A percentile compares a stretch with the other conserved stretches of the same genome.
Evolutionary conservation across 2,113 vertebrate genomes (phyloP).

Genomic region (Protobothrops flavoviridis): DNA sequence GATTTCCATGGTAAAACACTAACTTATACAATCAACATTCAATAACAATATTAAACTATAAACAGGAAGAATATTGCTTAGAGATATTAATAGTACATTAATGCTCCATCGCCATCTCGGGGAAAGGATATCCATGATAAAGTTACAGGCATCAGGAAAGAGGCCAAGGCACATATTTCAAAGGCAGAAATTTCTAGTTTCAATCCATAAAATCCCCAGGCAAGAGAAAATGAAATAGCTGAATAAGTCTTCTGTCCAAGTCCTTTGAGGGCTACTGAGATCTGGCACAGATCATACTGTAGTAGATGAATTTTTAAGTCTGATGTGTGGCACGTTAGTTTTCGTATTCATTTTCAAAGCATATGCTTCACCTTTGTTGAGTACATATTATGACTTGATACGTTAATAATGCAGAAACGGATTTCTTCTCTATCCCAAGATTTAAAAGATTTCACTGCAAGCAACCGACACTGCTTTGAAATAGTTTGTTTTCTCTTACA

Average conservation of each 20-base stretch:
- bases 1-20: conserved; percentile 28
- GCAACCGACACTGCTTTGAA: neutral
- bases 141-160: neutral
- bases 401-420: neutral
- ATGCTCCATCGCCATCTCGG: neutral
- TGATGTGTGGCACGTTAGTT: neutral
- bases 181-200: neutral
- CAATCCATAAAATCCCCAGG: neutral
- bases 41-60: conserved; percentile 9
- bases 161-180: neutral
- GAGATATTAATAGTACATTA: conserved; percentile 2
- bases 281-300: too few species aligned
- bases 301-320: neutral
- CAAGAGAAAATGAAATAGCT: neutral
- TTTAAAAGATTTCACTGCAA: neutral
- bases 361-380: neutral
- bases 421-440: neutral
- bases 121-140: neutral
- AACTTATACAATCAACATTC: conserved; percentile 47
- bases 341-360: neutral
- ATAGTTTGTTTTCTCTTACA: neutral
- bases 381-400: neutral
- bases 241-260: neutral
- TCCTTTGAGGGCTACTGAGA: neutral
- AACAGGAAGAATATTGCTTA: conserved; percentile 14